A percentile compares a stretch with the other conserved stretches of the same genome.
These are phyloP conservation scores for Dione vanillae DNA, from an alignment of 2,888 invertebrate species.

Conservation along the genomic window DNA sequence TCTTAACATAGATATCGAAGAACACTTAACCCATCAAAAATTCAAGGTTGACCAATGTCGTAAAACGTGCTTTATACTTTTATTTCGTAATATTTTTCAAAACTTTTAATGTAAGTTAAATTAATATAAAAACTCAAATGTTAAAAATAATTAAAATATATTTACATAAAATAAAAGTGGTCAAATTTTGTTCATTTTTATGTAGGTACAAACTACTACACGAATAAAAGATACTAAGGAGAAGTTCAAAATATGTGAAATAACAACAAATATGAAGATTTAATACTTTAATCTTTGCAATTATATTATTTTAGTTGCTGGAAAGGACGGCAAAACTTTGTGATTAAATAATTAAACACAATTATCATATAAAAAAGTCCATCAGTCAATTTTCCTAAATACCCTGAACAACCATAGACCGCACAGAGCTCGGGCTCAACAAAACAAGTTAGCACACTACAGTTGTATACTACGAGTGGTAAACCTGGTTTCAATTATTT, in stretches of 20 bases:
- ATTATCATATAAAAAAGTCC: not conserved
- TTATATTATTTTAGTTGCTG: no score
- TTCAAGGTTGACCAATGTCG: constrained; percentile 36
- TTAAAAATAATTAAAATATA: no score
- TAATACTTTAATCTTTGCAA: not conserved
- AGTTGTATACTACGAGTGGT: constrained; percentile 30
- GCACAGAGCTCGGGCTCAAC: constrained; percentile 34
- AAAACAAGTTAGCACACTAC: constrained; percentile 23
- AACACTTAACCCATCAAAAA: constrained; percentile 39
- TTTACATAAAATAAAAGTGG: no score
- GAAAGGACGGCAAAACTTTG: no score
- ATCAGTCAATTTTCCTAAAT: not conserved
- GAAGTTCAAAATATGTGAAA: not conserved
- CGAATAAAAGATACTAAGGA: no score
- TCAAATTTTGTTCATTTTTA: no score
- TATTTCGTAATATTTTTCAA: not conserved
- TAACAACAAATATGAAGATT: not conserved
- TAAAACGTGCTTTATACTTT: not conserved
- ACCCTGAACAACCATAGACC: not conserved
- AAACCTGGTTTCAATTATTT: constrained; percentile 40
- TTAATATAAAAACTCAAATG: no score
- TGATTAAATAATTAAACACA: not conserved
- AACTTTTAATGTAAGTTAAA: not conserved
- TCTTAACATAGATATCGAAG: constrained; percentile 38
- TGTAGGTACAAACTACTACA: no score